Base-by-base conservation (phyloP, 2,797 vertebrate genomes). In the Tiaroga cobitis region DNA sequence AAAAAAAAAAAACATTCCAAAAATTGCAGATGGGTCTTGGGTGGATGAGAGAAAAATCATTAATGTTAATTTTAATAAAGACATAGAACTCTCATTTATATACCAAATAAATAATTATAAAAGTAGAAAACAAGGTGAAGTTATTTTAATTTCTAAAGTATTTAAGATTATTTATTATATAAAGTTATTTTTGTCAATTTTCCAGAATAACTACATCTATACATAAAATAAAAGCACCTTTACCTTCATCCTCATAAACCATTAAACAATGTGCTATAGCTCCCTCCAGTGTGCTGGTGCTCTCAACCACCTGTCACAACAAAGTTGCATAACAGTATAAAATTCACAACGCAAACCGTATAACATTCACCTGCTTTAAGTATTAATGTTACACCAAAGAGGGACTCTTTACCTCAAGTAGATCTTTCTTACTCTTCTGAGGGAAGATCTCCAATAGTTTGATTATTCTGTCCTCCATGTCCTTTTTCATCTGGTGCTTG, bases 371-470 rank as follows among this genome's bases (percentile, higher is more conserved):
- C 19, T 6, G 16, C 19, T 68, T 32, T 19, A 78, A 34, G 13
- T 21, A 82, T 0, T 51, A 8, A 10, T 56, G 2, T 54, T 41
- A 19, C 37, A 46, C 18, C 9, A 19, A 13, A 37, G 5, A 72
- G 18, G 37, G 29, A 41, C 29, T 2, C 4, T 2, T 76, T 94
- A 96, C 97, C 93, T 97, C 91, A 84, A 94, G 88, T 5, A 97
- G 87, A 68, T 97, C 94, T 41, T 54, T 86, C 85, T 94, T 94
- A 43, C 83, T 93, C 91, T 93, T 91, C 78, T 97, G 94, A 51
- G 97, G 97, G 86, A 98, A 97, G 74, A 95, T 92, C 77, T 97
- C 96, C 87, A 93, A 90, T 59, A 98, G 89, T 76, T 90, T 95
- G 87, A 87, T 88, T 16, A 95, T 84, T 88, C 96, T 97, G 15